Evolutionary conservation across 2,888 invertebrate species (phyloP), one percentile per base, ranked within the genome.

Genomic region (Melanchra persicariae): DNA sequence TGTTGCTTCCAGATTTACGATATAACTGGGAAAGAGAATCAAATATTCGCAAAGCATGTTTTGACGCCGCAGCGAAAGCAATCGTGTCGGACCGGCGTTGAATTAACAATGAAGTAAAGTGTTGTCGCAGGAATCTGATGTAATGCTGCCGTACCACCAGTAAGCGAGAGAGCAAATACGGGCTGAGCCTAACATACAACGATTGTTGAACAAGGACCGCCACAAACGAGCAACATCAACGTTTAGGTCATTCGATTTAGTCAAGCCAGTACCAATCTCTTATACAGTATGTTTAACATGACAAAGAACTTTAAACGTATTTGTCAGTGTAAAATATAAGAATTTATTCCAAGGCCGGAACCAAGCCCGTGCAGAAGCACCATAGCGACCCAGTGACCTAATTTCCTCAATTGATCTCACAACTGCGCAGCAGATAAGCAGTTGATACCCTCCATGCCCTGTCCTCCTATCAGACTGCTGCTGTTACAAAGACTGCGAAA

Each of bases 341-440:
- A 69, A 45, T 52, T 26, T 65, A 58, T 73, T 72, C 49, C 22
- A 49, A 59, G 49, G 24, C 19, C 57, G 3, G 51, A 51, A n/a
- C 65, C 59, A 68, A 67, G 58, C 59, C 45, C n/a, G n/a, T 49
- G 51, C 54, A 59, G 64, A 40, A 76, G 70, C 71, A 72, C 74
- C 76, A 85, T 80, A 57, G 70, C 49, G 65, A 77, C 77, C 73
- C 54, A 71, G 65, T 83, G 70, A 83, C 83, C 83, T 60, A 75
- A 73, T 75, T 84, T 51, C 52, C 49, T 60, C 64, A 76, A 77
- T 68, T 70, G 80, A 75, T 83, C 71, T 72, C 68, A 59, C 51
- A 62, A 60, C 67, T 43, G 64, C 65, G 70, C 55, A 54, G 19
- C 45, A 75, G 66, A 79, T 69, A 71, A 74, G 34, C 65, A 63